Base-by-base conservation (phyloP, 2,113 vertebrate species). In the Sapayoa aenigma region DNA sequence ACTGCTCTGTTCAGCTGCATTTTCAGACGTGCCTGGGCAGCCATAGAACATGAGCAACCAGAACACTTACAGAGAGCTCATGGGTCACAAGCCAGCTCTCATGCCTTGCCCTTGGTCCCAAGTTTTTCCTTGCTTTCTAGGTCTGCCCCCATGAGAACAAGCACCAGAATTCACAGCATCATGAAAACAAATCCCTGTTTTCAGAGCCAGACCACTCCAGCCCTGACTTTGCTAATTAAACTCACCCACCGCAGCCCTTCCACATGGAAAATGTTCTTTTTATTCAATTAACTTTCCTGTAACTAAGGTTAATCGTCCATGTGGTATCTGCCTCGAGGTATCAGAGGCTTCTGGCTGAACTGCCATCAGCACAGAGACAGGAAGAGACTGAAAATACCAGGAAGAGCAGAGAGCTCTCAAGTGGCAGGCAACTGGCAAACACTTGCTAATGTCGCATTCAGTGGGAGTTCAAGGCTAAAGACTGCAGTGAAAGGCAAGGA, bases 261-360 rank as follows among this genome's bases (percentile, higher is more conserved):
- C 79, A 75, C 12, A 27, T 9, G 41, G 39, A 60, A 94, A 85
- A 93, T 50, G 14, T 27, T 93, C 65, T 81, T 95, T 90, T 95
- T 49, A 96, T 94, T 92, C 33, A 94, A 94, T 94, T 94, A 92
- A 37, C 52, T 93, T 93, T 86, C 69, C 44, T 83, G 25, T 88
- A 93, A 74, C 67, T 86, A 52, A 88, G 68, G 52, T 93, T 96
- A 93, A 93, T 81, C 21, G 0, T 41, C 68, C 55, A 86, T 39
- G 33, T 42, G 55, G 9, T 91, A 84, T 90, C 92, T 95, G 93
- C 83, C 72, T 84, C 35, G 23, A 92, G 60, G 84, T 77, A 77
- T 77, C 53, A 78, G 83, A 81, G 56, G 47, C 56, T 93, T 86
- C 85, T 88, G 65, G 72, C 47, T 81, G 31, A 86, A 65, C 52